A percentile compares a stretch with the other conserved stretches of the same genome.
These are phyloP conservation scores for Propithecus perrieri DNA, from an alignment of 2,797 vertebrate genomes.

Conservation along the genomic window DNA sequence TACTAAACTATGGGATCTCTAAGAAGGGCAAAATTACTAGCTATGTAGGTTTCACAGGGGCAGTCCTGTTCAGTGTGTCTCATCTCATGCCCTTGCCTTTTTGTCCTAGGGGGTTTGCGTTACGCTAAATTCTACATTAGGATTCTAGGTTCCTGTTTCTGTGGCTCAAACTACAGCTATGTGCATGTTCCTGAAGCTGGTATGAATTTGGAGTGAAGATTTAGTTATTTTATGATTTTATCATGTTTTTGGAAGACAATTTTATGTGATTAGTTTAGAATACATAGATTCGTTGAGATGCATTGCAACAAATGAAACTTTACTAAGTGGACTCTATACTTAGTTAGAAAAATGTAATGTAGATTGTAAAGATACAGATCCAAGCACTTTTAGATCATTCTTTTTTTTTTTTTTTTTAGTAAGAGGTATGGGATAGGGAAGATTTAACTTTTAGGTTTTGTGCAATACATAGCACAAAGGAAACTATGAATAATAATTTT, in stretches of 20 bases:
- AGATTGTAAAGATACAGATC: not conserved
- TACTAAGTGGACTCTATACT: not conserved
- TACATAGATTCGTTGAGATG: not conserved
- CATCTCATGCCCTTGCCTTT: not conserved
- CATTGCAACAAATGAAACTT: not conserved
- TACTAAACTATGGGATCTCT: not conserved
- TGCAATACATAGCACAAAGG: not conserved
- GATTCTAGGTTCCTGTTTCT: not conserved
- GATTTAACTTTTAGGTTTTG: not conserved
- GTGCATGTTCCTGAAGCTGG: not conserved
- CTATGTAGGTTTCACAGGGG: not conserved
- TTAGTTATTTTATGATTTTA: not conserved
- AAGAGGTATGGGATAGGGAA: not conserved
- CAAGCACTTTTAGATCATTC: not conserved
- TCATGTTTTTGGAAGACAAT: not conserved
- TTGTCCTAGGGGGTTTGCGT: not conserved
- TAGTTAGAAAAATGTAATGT: not conserved
- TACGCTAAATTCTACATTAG: not conserved
- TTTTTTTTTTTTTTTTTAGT: not conserved
- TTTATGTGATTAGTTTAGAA: constrained; percentile 24
- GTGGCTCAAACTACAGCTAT: not conserved
- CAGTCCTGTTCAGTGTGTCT: not conserved
- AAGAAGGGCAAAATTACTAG: not conserved
- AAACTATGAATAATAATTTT: constrained; percentile 23
- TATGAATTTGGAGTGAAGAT: not conserved